These are phyloP conservation scores for Aramus guarauna DNA, from an alignment of 2,113 vertebrate species.

Conservation along the genomic window DNA sequence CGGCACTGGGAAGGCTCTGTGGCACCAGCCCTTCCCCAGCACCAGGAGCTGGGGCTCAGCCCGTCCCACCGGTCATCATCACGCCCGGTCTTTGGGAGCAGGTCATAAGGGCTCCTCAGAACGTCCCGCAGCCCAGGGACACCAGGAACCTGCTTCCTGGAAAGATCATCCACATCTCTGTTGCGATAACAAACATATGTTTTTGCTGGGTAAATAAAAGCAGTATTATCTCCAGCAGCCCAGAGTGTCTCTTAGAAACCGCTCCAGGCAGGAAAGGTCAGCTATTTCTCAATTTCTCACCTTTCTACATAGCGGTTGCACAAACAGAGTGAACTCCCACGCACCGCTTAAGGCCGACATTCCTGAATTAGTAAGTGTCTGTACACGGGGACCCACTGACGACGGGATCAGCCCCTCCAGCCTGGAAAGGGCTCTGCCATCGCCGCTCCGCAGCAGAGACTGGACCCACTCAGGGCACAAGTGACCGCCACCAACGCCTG, in stretches of 20 bases:
- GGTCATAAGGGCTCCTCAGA: neutral
- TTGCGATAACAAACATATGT: neutral
- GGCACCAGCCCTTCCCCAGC: neutral
- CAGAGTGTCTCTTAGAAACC: neutral
- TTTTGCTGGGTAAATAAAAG: constrained; percentile 42
- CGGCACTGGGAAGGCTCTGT: neutral
- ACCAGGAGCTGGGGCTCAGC: neutral
- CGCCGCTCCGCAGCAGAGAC: neutral
- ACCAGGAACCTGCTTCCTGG: neutral
- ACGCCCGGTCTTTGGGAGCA: neutral
- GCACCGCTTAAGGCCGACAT: neutral
- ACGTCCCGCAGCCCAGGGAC: neutral
- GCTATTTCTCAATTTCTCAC: constrained; percentile 40
- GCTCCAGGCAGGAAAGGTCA: neutral
- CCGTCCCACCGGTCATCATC: neutral
- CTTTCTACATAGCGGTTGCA: too few relatives aligned
- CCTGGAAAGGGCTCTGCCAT: accelerated
- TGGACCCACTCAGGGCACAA: neutral
- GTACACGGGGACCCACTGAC: accelerated
- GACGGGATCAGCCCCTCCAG: neutral
- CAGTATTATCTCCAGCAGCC: neutral
- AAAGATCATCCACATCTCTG: neutral
- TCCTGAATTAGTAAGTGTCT: neutral
- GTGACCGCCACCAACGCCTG: neutral
- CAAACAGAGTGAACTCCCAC: too few relatives aligned